Base-by-base conservation (phyloP, 2,888 invertebrate species). In the Hemaris fuciformis region DNA sequence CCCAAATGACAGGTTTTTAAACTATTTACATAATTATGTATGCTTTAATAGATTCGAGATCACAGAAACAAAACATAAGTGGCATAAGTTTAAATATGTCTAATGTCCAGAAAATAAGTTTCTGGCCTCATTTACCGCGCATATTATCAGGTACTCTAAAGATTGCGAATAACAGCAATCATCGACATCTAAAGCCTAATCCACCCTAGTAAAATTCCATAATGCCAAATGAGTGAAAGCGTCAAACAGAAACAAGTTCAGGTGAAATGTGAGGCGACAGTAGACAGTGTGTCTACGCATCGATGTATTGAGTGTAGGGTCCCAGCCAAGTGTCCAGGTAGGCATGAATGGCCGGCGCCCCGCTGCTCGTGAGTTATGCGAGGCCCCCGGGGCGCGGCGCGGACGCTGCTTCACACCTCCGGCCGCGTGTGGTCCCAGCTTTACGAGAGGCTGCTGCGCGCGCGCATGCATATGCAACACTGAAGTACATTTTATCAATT, bases 401-500 rank as follows among this genome's bases (percentile, higher is more conserved):
- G 74, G 83, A 77, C 85, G 82, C 86, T 87, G 88, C 89, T 91
- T 91, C 91, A 91, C 91, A 91, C 91, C 91, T 91, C 88, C 88
- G 85, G 84, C 90, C 91, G 92, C 92, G 92, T 92, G 92, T 92
- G 92, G 92, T 92, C 92, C 83, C 83, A 84, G 87, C 77, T 90
- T 90, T 90, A 90, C 88, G 90, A 86, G 83, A 68, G 71, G 86
- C 87, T 88, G 87, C 88, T 84, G 84, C 87, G 83, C 77, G 83
- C 75, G 79, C 80, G 68, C 67, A 64, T 74, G 31, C 13, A 2
- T 67, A 84, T 83, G 76, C 77, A 62, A 77, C 57, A 76, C 8
- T 62, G 66, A 68, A 25, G 61, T 27, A 48, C 23, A 22, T 18
- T 18, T 25, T 22, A n/a, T 1, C 13, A 7, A 7, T 31, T 13